Evolutionary conservation across 2,797 vertebrate genomes (phyloP), one percentile per base, ranked within the genome.

Genomic region (Halcyon leucocephala): DNA sequence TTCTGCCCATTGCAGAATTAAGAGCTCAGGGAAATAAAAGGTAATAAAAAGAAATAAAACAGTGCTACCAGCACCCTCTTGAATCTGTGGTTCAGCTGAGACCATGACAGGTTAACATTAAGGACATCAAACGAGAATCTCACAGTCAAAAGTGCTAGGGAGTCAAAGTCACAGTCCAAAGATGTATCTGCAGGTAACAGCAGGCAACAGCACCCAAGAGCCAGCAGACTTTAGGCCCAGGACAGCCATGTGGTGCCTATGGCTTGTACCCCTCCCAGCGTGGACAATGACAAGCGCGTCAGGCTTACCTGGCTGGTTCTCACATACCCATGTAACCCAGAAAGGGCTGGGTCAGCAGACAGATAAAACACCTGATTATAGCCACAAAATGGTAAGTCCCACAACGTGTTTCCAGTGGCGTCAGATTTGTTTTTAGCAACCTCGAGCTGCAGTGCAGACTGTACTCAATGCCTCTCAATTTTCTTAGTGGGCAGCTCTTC

Each of bases 391-490:
- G 9, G 1, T 10, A 60, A 39, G 20, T 26, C 37, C 54, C 12
- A 22, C 35, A 52, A 14, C 22, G 14, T 1, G 39, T 15, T 82
- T 35, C 74, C 61, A 54, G 12, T 17, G 49, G 90, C 3, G 0
- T 77, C 91, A 60, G 54, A 37, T 93, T 95, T 90, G 85, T 44
- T 90, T 95, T 86, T 42, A 70, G 72, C 67, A 95, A 64, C 3
- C 11, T 46, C 0, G 2, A 86, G 60, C 93, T 86, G 91, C 94
- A 82, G 70, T 14, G 0, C 76, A 79, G 80, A 60, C 20, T 2
- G 2, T 29, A 89, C 51, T 33, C 52, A 42, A 39, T 1, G 24
- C 61, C 44, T 86, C 93, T 84, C 64, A 17, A 35, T 89, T 82
- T 24, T 51, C 42, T 44, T 22, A 83, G 66, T 6, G 55, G 94